These are phyloP conservation scores for Seriola rivoliana DNA, from an alignment of 2,113 vertebrate genomes.

Conservation along the genomic window DNA sequence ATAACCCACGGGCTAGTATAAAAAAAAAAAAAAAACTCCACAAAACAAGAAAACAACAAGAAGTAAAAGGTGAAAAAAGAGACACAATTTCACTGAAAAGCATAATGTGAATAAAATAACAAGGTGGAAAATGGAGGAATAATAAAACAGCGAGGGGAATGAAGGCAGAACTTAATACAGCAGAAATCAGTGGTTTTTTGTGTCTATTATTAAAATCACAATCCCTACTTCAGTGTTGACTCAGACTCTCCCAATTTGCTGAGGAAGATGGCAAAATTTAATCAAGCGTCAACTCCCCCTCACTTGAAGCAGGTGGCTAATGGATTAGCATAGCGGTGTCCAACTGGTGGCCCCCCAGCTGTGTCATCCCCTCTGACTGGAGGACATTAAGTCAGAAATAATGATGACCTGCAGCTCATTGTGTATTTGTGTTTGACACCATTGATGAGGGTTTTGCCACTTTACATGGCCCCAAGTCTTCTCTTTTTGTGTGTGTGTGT, in stretches of 20 bases:
- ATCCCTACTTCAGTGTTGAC: neutral
- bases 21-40: neutral
- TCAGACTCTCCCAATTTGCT: neutral
- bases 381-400: conserved; percentile 74
- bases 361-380: conserved; percentile 47
- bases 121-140: conserved; percentile 11
- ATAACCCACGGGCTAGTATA: conserved; percentile 8
- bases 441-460: conserved; percentile 34
- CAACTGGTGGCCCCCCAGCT: conserved; percentile 57
- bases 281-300: conserved; percentile 33
- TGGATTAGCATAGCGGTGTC: conserved; percentile 58
- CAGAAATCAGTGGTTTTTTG: neutral
- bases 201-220: neutral
- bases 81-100: conserved; percentile 15
- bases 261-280: conserved; percentile 23
- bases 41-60: conserved; percentile 18
- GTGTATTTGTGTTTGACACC: conserved; percentile 55
- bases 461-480: conserved; percentile 41
- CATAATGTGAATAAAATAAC: conserved; percentile 9
- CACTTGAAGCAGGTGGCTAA: conserved; percentile 67
- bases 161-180: neutral
- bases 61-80: conserved; percentile 4
- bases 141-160: neutral
- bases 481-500: neutral
- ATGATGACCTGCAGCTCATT: conserved; percentile 73